Evolutionary conservation across 2,113 vertebrate species (phyloP).

Genomic region (Apus apus): DNA sequence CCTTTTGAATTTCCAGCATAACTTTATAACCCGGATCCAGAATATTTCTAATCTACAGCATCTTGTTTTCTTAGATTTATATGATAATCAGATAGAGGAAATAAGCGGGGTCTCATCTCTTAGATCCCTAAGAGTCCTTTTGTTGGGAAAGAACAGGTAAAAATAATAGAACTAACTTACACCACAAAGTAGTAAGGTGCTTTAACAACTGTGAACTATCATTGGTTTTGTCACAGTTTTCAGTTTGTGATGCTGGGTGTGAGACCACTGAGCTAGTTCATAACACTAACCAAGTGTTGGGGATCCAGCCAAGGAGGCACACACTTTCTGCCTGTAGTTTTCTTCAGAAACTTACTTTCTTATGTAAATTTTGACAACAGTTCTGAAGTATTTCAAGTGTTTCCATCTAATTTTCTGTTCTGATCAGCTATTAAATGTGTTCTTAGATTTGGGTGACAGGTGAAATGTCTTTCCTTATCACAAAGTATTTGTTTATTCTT

Average conservation of each 20-base stretch:
- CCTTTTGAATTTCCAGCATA: slow-evolving; percentile 92
- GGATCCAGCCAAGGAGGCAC: not conserved
- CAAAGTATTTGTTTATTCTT: not conserved
- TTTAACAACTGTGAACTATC: not conserved
- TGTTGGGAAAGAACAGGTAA: slow-evolving; percentile 95
- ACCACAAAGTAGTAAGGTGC: no score
- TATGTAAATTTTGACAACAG: not conserved
- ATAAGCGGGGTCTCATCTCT: slow-evolving; percentile 89
- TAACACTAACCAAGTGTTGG: not conserved
- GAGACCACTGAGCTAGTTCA: not conserved
- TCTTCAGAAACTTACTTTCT: not conserved
- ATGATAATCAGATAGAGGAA: slow-evolving; percentile 90
- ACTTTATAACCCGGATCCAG: slow-evolving; percentile 88
- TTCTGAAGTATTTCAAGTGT: not conserved
- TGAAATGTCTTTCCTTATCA: not conserved
- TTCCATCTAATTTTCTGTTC: not conserved
- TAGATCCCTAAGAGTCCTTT: slow-evolving; percentile 85
- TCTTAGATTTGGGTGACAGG: not conserved
- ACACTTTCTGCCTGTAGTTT: not conserved
- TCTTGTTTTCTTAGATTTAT: slow-evolving; percentile 92
- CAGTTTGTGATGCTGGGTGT: not conserved
- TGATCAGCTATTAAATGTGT: not conserved
- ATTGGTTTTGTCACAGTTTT: not conserved
- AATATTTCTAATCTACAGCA: slow-evolving; percentile 86
- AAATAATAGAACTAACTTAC: not conserved